Evolutionary conservation across 2,113 vertebrate genomes (phyloP).

Genomic region (Nesospiza acunhae): DNA sequence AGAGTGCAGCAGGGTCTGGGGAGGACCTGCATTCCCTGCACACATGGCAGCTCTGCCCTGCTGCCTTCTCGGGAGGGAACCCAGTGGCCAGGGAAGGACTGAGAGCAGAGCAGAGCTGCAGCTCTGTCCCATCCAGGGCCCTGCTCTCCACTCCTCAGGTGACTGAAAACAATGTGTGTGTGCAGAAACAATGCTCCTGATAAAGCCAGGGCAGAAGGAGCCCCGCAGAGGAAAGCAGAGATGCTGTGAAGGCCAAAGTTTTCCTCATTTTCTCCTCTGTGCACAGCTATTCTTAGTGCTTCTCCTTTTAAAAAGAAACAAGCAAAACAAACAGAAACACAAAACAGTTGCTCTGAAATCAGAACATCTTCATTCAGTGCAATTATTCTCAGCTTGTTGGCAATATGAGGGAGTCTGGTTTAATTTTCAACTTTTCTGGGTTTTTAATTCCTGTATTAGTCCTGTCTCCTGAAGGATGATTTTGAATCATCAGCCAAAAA

Average conservation of each 20-base stretch:
- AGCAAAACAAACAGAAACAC: background rate
- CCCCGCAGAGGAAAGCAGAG: background rate
- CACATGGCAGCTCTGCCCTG: rapidly evolving
- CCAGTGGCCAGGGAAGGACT: background rate
- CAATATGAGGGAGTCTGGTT: background rate
- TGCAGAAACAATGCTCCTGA: rapidly evolving
- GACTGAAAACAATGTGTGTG: rapidly evolving
- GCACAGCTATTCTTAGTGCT: background rate
- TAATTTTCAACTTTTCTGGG: background rate
- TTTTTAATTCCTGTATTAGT: background rate
- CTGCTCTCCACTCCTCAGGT: background rate
- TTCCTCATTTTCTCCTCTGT: background rate
- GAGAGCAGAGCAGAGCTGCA: background rate
- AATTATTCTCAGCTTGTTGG: background rate
- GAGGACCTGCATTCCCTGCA: background rate
- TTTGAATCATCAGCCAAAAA: slow-evolving; percentile 7
- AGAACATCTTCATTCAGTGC: background rate
- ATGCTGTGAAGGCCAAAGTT: background rate
- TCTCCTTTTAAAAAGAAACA: background rate
- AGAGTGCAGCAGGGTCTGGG: rapidly evolving
- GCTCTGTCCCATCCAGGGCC: rapidly evolving
- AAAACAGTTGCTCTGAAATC: background rate
- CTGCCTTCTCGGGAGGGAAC: background rate
- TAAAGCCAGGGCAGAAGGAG: background rate
- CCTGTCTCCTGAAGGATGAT: background rate